Evolutionary conservation across 2,888 invertebrate species (phyloP), one percentile per base, ranked within the genome.

Genomic region (Agonopterix arenella): DNA sequence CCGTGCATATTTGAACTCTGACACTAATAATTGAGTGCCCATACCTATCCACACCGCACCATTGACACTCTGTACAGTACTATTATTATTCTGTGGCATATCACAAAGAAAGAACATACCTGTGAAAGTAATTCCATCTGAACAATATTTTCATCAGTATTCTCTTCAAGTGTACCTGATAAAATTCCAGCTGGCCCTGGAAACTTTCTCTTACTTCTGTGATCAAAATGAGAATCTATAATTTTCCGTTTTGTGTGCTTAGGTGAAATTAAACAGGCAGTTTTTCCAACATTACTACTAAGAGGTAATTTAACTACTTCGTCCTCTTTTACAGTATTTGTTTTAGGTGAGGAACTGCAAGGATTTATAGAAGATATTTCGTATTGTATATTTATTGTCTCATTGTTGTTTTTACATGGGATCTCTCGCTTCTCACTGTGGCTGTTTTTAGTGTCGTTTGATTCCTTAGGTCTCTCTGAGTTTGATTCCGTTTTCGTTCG

Each of bases 171-270:
- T 11, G 60, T 70, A 18, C 80, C 77, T 50, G 73, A 74, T n/a
- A 89, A 64, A 11, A 89, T 59, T 0, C 89, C 89, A 44, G 89
- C 89, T 13, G 89, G 89, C 0, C 89, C 89, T 11, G 89, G 89
- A 54, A 89, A 89, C 54, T 88, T 89, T 57, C 89, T 73, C 61
- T 89, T 86, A 45, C 63, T 80, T 58, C 77, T 79, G 44, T 79
- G 76, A 64, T 85, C 74, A 61, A 89, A 89, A 59, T 78, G 76
- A 36, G 80, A 77, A 61, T 79, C 71, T 16, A 89, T 80, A 7
- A 86, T 77, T 70, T 81, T 85, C 56, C 85, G 67, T 61, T 86
- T 89, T 37, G 65, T 68, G 48, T 83, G 76, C 55, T 81, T 83
- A 8, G 76, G 75, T 42, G 78, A 76, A 1, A 60, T 11, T 28